Percentiles rank a stretch among this genome's conserved stretches.
phyloP scores from a whole-genome alignment of 37 sponge, comb jelly and placozoan genomes.

The Petrosia ficiformis region DNA sequence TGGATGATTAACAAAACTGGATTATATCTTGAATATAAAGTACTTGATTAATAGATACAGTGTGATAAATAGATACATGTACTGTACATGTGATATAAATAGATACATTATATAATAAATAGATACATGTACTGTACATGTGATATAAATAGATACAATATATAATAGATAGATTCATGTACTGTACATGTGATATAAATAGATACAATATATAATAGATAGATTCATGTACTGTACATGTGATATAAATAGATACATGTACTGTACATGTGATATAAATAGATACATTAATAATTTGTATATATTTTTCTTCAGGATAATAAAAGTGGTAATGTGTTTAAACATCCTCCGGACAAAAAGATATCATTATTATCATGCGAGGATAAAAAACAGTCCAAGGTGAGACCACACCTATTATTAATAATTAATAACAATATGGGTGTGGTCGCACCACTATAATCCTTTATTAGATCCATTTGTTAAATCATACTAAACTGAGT shows the following conservation, averaged over 20 bases:
- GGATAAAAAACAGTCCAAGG: conserved; percentile 21
- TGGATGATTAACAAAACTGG: conserved; percentile 91
- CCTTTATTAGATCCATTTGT: conserved; percentile 36
- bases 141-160: no score
- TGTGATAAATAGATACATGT: conserved; percentile 1
- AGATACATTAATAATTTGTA: no score
- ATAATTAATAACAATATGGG: not conserved
- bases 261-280: no score
- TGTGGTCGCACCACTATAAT: not conserved
- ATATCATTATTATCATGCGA: conserved; percentile 31
- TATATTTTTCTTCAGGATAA: not conserved
- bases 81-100: conserved; percentile 10
- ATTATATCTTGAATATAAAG: conserved; percentile 58
- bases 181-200: no score
- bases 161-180: no score
- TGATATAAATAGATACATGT: no score
- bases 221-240: no score
- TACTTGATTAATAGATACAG: not conserved
- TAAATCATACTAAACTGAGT: no score
- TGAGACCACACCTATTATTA: conserved; percentile 5
- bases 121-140: no score
- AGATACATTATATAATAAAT: conserved; percentile 14
- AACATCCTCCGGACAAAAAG: conserved; percentile 18
- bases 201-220: no score
- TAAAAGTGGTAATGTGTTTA: not conserved